These are phyloP conservation scores for Synanceia verrucosa DNA, from an alignment of 2,797 vertebrate genomes.

Conservation along the genomic window DNA sequence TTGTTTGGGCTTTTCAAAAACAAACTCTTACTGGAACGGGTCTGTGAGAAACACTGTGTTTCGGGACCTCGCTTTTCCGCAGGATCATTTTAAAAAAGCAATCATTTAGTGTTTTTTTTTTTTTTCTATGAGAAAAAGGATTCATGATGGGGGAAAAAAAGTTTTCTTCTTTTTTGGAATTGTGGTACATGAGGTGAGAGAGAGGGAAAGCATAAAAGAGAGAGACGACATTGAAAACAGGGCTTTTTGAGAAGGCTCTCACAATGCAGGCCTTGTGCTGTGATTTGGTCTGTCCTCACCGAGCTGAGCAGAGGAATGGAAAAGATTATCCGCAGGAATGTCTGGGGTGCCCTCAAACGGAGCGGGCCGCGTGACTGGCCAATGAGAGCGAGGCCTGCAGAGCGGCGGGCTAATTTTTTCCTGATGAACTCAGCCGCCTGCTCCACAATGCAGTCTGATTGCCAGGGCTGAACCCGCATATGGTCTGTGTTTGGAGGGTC, in stretches of 20 bases:
- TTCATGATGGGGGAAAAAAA: conserved; percentile 62
- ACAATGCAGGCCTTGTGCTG: conserved; percentile 87
- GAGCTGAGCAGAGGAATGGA: conserved; percentile 86
- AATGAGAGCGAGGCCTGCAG: conserved; percentile 79
- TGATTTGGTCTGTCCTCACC: conserved; percentile 80
- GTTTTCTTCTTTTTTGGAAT: conserved; percentile 45
- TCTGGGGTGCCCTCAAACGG: conserved; percentile 89
- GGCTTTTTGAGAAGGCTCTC: conserved; percentile 73
- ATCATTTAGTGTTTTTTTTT: conserved; percentile 26
- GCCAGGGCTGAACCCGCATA: conserved; percentile 83
- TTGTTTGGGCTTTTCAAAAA: conserved; percentile 77
- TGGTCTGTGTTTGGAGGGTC: conserved; percentile 84
- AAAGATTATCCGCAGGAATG: conserved; percentile 91
- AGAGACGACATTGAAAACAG: conserved; percentile 76
- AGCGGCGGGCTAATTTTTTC: conserved; percentile 87
- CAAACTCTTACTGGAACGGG: conserved; percentile 75
- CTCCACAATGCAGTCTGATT: conserved; percentile 85
- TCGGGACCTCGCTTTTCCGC: conserved; percentile 41
- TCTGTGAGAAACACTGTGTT: conserved; percentile 77
- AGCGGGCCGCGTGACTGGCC: conserved; percentile 80
- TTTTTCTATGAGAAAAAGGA: conserved; percentile 59
- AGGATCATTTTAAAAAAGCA: conserved; percentile 49
- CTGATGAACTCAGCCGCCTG: conserved; percentile 88
- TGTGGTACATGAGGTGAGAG: conserved; percentile 73
- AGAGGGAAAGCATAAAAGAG: conserved; percentile 63